Conservation (phyloP, 2,113 vertebrate species). For the Vulpes ferrilata region DNA sequence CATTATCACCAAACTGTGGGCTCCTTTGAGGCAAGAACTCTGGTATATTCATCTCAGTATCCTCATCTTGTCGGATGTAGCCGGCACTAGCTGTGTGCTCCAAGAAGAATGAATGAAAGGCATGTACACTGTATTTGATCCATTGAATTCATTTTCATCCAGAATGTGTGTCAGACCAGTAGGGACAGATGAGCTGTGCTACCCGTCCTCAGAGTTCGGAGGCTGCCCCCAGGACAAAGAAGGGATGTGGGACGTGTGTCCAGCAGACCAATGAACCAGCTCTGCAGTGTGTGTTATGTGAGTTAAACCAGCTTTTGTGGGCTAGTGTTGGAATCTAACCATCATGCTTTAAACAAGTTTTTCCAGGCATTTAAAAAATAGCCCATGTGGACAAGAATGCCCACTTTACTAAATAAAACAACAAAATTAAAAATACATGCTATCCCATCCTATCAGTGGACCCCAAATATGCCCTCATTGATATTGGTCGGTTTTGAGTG, state of each 20-base stretch:
- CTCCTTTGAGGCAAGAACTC: neutral
- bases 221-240: neutral
- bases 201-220: neutral
- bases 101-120: neutral
- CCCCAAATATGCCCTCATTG: neutral
- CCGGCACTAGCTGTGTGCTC: neutral
- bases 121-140: neutral
- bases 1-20: neutral
- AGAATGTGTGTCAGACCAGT: neutral
- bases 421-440: neutral
- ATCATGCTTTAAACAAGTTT: neutral
- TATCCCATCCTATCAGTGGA: neutral
- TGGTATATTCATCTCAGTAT: neutral
- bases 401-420: neutral
- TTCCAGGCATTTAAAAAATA: neutral
- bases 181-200: neutral
- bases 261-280: neutral
- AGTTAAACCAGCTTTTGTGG: neutral
- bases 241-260: neutral
- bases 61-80: neutral
- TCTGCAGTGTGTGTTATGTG: accelerated
- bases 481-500: neutral
- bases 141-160: neutral
- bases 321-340: neutral
- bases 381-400: neutral